Conservation (phyloP, 2,797 vertebrate genomes). For the Crax fasciolata region DNA sequence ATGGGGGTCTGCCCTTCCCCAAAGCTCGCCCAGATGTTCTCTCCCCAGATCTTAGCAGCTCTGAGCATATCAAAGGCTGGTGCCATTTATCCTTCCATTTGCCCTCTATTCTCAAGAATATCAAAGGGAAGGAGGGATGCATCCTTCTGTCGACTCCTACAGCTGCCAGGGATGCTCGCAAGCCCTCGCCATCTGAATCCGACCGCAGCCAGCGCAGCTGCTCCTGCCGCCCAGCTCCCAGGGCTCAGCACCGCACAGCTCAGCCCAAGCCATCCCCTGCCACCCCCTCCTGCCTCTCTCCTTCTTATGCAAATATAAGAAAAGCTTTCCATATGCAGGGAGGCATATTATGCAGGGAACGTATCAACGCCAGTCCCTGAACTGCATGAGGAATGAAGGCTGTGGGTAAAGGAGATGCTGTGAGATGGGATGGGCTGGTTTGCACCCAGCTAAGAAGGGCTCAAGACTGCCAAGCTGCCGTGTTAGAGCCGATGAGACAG, state of each 20-base stretch:
- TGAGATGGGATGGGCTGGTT: neutral
- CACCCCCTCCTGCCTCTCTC: neutral
- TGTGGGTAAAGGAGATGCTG: slow-evolving; percentile 4
- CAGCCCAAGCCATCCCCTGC: neutral
- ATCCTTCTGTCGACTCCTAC: neutral
- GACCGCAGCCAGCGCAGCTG: slow-evolving; percentile 36
- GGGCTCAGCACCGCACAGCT: neutral
- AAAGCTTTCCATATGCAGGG: neutral
- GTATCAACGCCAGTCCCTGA: neutral
- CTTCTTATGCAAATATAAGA: slow-evolving; percentile 24
- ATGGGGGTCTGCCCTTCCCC: neutral
- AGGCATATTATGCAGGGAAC: slow-evolving; percentile 47
- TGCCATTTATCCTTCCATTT: slow-evolving; percentile 16
- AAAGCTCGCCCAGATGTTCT: neutral
- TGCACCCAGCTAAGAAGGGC: neutral
- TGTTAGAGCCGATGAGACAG: slow-evolving; percentile 26
- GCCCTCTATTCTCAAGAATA: slow-evolving; percentile 50
- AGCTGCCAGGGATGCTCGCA: neutral
- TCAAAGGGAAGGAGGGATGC: slow-evolving; percentile 40
- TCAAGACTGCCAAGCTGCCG: slow-evolving; percentile 31
- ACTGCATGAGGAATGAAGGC: slow-evolving; percentile 37
- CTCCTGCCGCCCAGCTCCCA: slow-evolving; percentile 2
- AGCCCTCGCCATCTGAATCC: neutral
- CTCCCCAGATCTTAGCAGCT: neutral
- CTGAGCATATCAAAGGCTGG: slow-evolving; percentile 11